Percentiles rank a stretch among this genome's conserved stretches.
Evolutionary conservation across 1,140 invertebrate species (phyloP).

Genomic region (Drosophila grimshawi): DNA sequence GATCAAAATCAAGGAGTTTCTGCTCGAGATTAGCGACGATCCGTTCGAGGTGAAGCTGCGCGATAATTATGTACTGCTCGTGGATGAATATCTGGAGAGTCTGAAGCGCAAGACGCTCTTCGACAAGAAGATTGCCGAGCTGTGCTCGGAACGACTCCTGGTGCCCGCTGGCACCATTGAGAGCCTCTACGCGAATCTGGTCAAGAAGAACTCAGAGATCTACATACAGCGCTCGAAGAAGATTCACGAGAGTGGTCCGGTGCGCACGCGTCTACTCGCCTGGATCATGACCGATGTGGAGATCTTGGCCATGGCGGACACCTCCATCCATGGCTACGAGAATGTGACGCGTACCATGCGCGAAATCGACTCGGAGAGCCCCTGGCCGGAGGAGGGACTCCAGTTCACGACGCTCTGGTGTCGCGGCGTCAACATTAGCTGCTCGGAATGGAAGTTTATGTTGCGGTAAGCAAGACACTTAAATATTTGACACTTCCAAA

Average conservation of each 20-base stretch:
- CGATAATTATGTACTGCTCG: constrained; percentile 97
- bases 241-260: constrained; percentile 89
- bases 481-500: not conserved
- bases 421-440: constrained; percentile 91
- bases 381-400: constrained; percentile 95
- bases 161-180: constrained; percentile 93
- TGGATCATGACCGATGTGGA: constrained; percentile 92
- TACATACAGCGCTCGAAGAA: constrained; percentile 96
- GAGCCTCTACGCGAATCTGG: constrained; percentile 93
- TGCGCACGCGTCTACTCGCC: constrained; percentile 91
- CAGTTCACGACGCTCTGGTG: constrained; percentile 98
- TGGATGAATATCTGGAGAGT: constrained; percentile 98
- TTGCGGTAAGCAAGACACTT: constrained; percentile 85
- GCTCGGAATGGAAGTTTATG: constrained; percentile 93
- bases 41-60: constrained; percentile 98
- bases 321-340: constrained; percentile 92
- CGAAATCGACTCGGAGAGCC: constrained; percentile 93
- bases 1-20: constrained; percentile 93
- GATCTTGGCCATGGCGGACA: constrained; percentile 94
- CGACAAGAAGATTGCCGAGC: constrained; percentile 89
- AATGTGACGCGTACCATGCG: constrained; percentile 90
- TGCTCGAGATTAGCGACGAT: constrained; percentile 97
- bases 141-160: constrained; percentile 92
- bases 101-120: constrained; percentile 95
- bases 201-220: constrained; percentile 96